Conservation (phyloP, 2,797 vertebrate species). For the Tadarida brasiliensis region DNA sequence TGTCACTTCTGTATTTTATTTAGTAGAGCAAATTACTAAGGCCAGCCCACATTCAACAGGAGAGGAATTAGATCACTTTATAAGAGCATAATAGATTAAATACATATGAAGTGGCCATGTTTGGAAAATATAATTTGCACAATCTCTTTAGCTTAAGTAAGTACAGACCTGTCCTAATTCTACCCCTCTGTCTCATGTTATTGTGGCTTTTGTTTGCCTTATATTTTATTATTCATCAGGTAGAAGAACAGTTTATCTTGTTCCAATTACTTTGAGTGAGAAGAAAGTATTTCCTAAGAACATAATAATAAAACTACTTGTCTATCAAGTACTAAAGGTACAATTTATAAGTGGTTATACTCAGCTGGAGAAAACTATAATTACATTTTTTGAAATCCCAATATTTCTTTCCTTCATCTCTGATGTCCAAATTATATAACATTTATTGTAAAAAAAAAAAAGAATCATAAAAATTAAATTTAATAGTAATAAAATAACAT, state of each 20-base stretch:
- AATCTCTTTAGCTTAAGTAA: neutral
- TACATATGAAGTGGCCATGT: neutral
- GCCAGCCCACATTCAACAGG: neutral
- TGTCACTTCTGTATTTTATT: neutral
- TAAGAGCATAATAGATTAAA: neutral
- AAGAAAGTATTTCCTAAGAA: constrained; percentile 24
- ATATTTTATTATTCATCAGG: neutral
- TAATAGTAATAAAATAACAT: neutral
- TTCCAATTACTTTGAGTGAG: neutral
- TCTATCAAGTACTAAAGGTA: neutral
- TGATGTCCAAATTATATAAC: neutral
- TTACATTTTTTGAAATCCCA: neutral
- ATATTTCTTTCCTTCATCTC: neutral
- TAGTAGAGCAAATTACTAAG: neutral
- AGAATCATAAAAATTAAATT: neutral
- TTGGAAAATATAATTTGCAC: neutral
- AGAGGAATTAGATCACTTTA: neutral
- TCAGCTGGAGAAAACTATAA: neutral
- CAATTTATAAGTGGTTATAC: neutral
- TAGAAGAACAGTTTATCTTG: neutral
- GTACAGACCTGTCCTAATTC: neutral
- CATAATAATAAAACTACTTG: neutral
- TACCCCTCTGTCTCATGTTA: neutral
- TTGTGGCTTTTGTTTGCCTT: neutral
- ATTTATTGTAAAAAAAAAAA: neutral